Base-by-base conservation (phyloP, 2,113 vertebrate species). In the Benitochromis conjunctus region DNA sequence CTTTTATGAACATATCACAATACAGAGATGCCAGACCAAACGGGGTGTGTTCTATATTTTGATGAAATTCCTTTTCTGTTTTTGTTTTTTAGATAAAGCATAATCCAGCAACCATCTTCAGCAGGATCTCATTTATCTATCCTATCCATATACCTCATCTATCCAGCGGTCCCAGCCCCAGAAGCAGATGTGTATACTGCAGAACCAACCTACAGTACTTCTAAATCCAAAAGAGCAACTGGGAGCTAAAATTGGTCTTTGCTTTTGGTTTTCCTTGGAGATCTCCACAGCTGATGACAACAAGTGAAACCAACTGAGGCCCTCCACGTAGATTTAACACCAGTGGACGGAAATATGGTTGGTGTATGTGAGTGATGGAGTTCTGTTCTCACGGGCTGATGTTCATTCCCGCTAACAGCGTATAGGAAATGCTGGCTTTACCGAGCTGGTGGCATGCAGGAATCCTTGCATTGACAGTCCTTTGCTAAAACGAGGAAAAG, bases 391-490 rank as follows among this genome's bases (percentile, higher is more conserved):
- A 21, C 16, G 83, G 10, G 53, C 84, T 55, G 83, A 83, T 3
- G 43, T 88, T 82, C 69, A n/a, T 84, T 90, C 54, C 62, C 54
- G 38, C 46, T 36, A 41, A 21, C 21, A 36, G n/a, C 21, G 0
- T 18, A 76, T 24, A 66, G 81, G 80, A 81, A 81, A 77, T 29
- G 41, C 38, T 14, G 19, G 56, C 76, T 83, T 82, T 46, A 54
- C 38, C 14, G 55, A 78, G 81, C 51, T 43, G 21, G 38, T 48
- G 89, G 88, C 88, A 79, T 74, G 83, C 36, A 56, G 46, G 87
- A 80, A 90, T 90, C 90, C 88, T 86, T 89, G 84, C 87, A 87
- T 92, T 92, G 85, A 86, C 55, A 80, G 92, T 92, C 90, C 89
- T 93, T 91, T 88, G 82, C 94, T 94, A 89, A 89, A 86, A 89